phyloP scores from a whole-genome alignment of 2,113 vertebrate species.

The Apus apus region DNA sequence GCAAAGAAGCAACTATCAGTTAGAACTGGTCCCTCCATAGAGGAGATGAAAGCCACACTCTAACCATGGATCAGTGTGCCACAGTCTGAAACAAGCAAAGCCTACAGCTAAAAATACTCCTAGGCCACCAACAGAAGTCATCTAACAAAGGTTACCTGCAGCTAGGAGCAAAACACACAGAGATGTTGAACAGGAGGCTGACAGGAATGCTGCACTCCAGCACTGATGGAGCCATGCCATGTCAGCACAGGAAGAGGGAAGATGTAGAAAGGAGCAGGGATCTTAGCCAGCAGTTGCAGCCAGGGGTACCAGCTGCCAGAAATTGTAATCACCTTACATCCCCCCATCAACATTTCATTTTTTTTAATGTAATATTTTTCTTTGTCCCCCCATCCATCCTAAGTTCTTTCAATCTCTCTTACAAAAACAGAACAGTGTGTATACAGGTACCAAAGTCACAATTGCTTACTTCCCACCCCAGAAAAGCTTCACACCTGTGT shows the following conservation, averaged over 20 bases:
- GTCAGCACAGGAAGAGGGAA: background rate
- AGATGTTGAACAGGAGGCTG: conserved; percentile 3
- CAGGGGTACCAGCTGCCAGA: background rate
- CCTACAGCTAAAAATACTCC: conserved; percentile 56
- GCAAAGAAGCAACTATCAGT: conserved; percentile 57
- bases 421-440: background rate
- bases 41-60: conserved; percentile 39
- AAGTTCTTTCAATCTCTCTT: background rate
- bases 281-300: background rate
- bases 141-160: conserved; percentile 57
- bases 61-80: conserved; percentile 52
- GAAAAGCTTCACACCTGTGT: background rate
- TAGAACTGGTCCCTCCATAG: conserved; percentile 24
- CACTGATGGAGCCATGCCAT: background rate
- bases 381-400: background rate
- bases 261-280: conserved; percentile 14
- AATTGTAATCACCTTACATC: background rate
- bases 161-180: conserved; percentile 47
- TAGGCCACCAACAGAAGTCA: conserved; percentile 63
- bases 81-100: conserved; percentile 44
- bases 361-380: background rate
- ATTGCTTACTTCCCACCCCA: background rate
- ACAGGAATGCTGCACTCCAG: conserved; percentile 30
- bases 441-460: background rate
- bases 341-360: background rate